These are phyloP conservation scores for Onychomys leucogaster DNA, from an alignment of 2,797 vertebrate species.

Conservation along the genomic window DNA sequence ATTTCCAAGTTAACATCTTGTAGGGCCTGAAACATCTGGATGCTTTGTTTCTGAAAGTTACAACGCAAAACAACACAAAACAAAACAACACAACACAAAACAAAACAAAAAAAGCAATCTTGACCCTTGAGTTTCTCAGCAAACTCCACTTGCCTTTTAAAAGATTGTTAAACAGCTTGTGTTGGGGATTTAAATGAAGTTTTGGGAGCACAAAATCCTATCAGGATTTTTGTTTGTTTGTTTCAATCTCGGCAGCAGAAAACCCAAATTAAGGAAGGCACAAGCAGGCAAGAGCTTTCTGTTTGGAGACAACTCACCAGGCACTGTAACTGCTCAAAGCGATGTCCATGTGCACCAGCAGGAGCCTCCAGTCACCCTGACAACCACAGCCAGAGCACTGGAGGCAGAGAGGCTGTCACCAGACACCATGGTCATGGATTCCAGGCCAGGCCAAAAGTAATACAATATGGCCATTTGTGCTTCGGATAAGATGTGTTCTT, in stretches of 20 bases:
- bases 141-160: neutral
- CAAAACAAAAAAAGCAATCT: neutral
- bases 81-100: too few relatives aligned
- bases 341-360: neutral
- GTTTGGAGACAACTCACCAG: neutral
- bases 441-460: neutral
- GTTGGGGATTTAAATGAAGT: neutral
- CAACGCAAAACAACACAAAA: too few relatives aligned
- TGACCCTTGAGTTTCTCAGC: neutral
- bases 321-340: neutral
- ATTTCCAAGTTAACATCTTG: neutral
- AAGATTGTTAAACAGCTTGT: neutral
- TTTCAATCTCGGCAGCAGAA: slow-evolving; percentile 43
- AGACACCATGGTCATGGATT: neutral
- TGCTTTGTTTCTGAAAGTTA: slow-evolving; percentile 8
- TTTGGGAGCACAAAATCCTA: neutral
- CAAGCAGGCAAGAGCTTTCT: slow-evolving; percentile 1
- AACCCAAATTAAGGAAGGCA: slow-evolving; percentile 27
- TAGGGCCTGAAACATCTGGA: neutral
- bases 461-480: neutral
- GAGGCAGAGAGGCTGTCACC: neutral
- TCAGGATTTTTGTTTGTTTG: neutral
- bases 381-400: neutral
- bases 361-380: neutral
- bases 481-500: neutral